Conservation (phyloP, 2,888 invertebrate genomes). For the Mactromeris polynyma region DNA sequence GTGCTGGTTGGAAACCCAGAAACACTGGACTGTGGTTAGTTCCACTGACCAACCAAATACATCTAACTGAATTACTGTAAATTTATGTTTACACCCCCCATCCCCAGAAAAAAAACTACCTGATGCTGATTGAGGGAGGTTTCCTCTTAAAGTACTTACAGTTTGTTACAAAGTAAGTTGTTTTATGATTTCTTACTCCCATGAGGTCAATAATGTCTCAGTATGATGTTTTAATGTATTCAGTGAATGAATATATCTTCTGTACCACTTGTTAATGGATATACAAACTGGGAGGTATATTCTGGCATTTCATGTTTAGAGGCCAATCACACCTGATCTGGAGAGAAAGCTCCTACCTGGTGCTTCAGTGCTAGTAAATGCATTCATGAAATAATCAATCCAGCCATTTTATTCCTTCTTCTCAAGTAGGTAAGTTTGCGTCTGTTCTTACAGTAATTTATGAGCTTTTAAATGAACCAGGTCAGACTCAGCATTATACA, state of each 20-base stretch:
- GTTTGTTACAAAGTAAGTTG: neutral
- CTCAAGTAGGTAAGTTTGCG: neutral
- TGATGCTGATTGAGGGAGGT: too few species aligned
- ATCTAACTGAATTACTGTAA: too few species aligned
- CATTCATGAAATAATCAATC: neutral
- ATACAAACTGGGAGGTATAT: neutral
- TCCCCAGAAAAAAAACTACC: too few species aligned
- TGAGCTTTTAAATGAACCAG: constrained; percentile 20
- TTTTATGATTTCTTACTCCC: neutral
- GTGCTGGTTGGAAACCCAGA: too few species aligned
- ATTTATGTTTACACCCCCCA: too few species aligned
- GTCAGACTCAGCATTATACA: constrained; percentile 1
- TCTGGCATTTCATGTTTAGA: neutral
- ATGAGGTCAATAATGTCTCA: neutral
- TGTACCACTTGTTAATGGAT: neutral
- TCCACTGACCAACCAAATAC: too few species aligned
- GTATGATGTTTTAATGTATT: neutral
- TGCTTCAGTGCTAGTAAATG: neutral
- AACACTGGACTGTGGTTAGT: too few species aligned
- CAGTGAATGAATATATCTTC: neutral
- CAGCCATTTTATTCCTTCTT: neutral
- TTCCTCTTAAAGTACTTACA: too few species aligned
- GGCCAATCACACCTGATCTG: neutral
- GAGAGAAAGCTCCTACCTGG: neutral
- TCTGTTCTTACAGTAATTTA: constrained; percentile 1